Evolutionary conservation across 2,113 vertebrate genomes (phyloP).

Genomic region (Eulemur macaco): DNA sequence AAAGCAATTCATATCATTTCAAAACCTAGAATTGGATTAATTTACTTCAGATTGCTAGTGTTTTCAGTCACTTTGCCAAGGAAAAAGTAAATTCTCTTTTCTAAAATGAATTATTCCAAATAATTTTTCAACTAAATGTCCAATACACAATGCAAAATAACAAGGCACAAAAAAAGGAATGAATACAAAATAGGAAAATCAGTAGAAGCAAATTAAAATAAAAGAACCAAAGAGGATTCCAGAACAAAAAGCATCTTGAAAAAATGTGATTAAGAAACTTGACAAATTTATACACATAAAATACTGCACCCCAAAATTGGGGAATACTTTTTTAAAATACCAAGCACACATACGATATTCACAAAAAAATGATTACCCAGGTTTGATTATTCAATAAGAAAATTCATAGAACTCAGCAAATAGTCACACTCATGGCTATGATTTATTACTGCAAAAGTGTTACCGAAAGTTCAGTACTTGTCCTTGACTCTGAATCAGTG

Average conservation of each 20-base stretch:
- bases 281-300: neutral
- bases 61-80: neutral
- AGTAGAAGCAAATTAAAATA: neutral
- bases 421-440: neutral
- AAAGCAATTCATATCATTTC: neutral
- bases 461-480: too few relatives aligned
- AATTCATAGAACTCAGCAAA: neutral
- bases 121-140: neutral
- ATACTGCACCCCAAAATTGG: fast-evolving
- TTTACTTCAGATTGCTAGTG: neutral
- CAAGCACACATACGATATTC: neutral
- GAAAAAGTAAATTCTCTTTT: constrained; percentile 9
- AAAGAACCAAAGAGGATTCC: neutral
- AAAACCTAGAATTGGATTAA: neutral
- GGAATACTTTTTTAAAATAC: neutral
- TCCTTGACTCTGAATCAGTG: too few relatives aligned
- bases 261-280: neutral
- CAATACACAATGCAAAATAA: neutral
- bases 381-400: neutral
- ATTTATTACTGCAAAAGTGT: neutral
- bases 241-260: neutral
- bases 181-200: neutral
- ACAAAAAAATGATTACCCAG: neutral
- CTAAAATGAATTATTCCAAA: neutral
- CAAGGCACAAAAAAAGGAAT: neutral